These are phyloP conservation scores for Cordilura impudica DNA, from an alignment of 2,888 invertebrate genomes.

Conservation along the genomic window DNA sequence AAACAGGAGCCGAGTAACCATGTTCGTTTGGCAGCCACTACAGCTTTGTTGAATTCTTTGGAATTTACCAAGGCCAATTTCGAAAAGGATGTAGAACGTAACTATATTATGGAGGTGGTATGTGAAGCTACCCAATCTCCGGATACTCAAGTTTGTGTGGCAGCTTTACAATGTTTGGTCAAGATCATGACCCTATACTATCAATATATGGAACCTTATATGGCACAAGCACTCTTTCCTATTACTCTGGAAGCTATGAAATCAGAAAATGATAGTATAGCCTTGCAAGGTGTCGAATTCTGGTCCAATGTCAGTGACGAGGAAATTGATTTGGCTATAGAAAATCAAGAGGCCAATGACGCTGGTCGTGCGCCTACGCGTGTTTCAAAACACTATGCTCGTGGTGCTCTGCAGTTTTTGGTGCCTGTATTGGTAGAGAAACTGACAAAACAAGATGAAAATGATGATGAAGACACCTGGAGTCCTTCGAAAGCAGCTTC, in stretches of 20 bases:
- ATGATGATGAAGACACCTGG: slow-evolving; percentile 99
- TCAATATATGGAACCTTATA: slow-evolving; percentile 99
- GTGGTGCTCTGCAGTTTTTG: slow-evolving; percentile 96
- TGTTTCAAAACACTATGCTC: slow-evolving; percentile 97
- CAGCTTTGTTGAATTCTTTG: slow-evolving; percentile 96
- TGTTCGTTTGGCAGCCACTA: slow-evolving; percentile 97
- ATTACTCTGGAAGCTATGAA: slow-evolving; percentile 99
- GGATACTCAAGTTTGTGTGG: slow-evolving; percentile 95
- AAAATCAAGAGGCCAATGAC: slow-evolving; percentile 95
- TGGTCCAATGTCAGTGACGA: slow-evolving; percentile 99
- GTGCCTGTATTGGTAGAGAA: slow-evolving; percentile 96
- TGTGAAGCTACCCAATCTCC: slow-evolving; percentile 98
- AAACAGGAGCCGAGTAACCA: slow-evolving; percentile 94
- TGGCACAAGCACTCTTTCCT: slow-evolving; percentile 98
- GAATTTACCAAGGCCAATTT: slow-evolving; percentile 99
- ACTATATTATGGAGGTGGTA: slow-evolving; percentile 99
- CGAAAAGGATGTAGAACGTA: slow-evolving; percentile 96
- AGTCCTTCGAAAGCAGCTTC: slow-evolving; percentile 99
- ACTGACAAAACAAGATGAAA: slow-evolving; percentile 97
- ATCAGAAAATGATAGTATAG: slow-evolving; percentile 95
- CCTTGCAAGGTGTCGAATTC: slow-evolving; percentile 99
- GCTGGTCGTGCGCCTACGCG: slow-evolving; percentile 94
- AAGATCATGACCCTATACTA: slow-evolving; percentile 99
- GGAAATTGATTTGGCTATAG: slow-evolving; percentile 96
- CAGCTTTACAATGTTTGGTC: slow-evolving; percentile 97